A percentile compares a stretch with the other conserved stretches of the same genome.
Evolutionary conservation across 2,113 vertebrate genomes (phyloP).

Genomic region (Sialia sialis): DNA sequence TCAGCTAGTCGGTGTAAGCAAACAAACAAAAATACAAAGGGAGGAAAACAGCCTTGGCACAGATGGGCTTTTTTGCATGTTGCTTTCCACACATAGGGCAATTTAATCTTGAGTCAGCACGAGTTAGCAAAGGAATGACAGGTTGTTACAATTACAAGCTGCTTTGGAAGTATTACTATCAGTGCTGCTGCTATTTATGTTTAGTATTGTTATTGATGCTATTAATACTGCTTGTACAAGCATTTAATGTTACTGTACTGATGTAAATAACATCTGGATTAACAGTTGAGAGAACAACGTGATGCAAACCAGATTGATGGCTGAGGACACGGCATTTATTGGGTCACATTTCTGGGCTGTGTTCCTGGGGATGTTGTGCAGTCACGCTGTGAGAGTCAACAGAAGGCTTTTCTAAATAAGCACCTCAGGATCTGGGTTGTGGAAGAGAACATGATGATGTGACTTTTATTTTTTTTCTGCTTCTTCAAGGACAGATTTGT

Average conservation of each 20-base stretch:
- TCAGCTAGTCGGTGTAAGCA: slow-evolving; percentile 33
- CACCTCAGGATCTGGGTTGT: background rate
- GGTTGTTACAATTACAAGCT: slow-evolving; percentile 65
- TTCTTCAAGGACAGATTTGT: slow-evolving; percentile 4
- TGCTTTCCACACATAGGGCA: slow-evolving; percentile 50
- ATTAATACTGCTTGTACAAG: slow-evolving; percentile 61
- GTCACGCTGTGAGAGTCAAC: background rate
- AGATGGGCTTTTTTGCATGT: slow-evolving; percentile 59
- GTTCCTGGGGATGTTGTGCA: background rate
- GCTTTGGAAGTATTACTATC: slow-evolving; percentile 62
- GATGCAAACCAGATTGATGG: slow-evolving; percentile 40
- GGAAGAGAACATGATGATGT: background rate
- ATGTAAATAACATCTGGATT: slow-evolving; percentile 68
- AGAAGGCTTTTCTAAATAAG: background rate
- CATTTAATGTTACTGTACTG: slow-evolving; percentile 26
- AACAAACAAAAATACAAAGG: slow-evolving; percentile 65
- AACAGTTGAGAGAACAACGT: slow-evolving; percentile 36
- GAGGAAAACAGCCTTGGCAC: slow-evolving; percentile 53
- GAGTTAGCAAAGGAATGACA: slow-evolving; percentile 63
- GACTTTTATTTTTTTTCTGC: background rate
- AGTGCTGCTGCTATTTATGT: slow-evolving; percentile 48
- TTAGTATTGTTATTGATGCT: slow-evolving; percentile 56
- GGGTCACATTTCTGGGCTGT: slow-evolving; percentile 34
- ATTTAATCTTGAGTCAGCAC: slow-evolving; percentile 68
- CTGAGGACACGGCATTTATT: background rate